Evolutionary conservation across 2,113 vertebrate genomes (phyloP), one percentile per base, ranked within the genome.

Genomic region (Hymenochirus boettgeri): DNA sequence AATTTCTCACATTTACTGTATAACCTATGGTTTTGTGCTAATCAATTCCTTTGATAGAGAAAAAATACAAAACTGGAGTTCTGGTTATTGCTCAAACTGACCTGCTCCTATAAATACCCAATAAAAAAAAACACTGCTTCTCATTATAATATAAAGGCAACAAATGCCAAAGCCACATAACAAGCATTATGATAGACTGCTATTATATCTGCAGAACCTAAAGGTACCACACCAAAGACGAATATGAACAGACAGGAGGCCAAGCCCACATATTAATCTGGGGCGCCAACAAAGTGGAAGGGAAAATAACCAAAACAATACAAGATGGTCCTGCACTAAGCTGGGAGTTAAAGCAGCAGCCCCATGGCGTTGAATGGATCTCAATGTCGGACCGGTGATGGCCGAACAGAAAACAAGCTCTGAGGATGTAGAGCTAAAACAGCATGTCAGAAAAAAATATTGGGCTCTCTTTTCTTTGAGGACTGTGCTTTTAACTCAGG

Each of bases 401-500:
- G 79, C 77, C 78, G 74, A 77, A 61, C 64, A 73, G 59, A 73
- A 66, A 77, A 71, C 60, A 74, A 69, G 77, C 67, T 77, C 74
- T 76, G 75, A 78, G 71, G 73, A 75, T 59, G 10, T 77, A 70
- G 75, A 75, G 76, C 82, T 83, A 61, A n/a, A 88, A 80, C 85
- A 80, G 82, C 47, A 63, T 91, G 90, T 91, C 88, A 90, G 80
- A 83, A 86, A 84, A 79, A 93, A 66, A 94, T n/a, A n/a, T 77
- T 91, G 88, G 89, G 92, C 87, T 87, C 85, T 83, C 85, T 80
- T 78, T 89, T 70, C 92, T 92, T n/a, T 93, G 95, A 93, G 90
- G 86, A 83, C 85, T 84, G 80, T 80, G 83, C 94, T 98, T 96
- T 98, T 86, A 97, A 92, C 93, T 93, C 82, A 82, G 90, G 91